These are phyloP conservation scores for Rostratula benghalensis DNA, from an alignment of 2,113 vertebrate species.

Conservation along the genomic window DNA sequence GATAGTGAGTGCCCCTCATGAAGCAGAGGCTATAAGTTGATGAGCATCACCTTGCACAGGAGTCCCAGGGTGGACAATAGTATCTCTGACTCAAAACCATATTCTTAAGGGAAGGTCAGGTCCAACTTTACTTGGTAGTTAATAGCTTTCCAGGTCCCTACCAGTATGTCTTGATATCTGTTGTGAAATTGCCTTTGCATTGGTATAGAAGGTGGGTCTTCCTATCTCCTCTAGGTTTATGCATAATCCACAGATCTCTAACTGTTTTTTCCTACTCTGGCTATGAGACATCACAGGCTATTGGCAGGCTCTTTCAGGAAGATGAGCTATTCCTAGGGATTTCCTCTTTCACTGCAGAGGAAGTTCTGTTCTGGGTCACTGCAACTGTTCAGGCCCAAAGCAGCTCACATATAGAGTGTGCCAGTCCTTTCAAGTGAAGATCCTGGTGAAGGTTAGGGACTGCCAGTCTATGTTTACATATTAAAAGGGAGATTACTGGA, in stretches of 20 bases:
- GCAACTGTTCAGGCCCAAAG: not conserved
- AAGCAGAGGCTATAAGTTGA: not conserved
- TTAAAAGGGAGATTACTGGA: not conserved
- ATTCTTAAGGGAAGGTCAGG: not conserved
- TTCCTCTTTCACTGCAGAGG: not conserved
- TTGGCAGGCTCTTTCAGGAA: not conserved
- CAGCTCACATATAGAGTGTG: not conserved
- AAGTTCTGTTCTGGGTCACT: not conserved
- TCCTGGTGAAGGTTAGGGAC: not conserved
- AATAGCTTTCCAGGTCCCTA: not conserved
- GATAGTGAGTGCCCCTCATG: not conserved
- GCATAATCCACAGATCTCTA: not conserved
- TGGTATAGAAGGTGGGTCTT: not conserved
- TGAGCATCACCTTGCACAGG: not conserved
- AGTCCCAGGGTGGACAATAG: not conserved
- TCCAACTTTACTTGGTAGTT: not conserved
- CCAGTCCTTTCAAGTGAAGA: not conserved
- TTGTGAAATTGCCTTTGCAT: not conserved
- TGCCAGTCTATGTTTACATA: not conserved
- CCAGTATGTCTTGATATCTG: not conserved
- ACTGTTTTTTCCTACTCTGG: not conserved
- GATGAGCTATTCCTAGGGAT: not conserved
- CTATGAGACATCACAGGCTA: not conserved
- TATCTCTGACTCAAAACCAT: not conserved
- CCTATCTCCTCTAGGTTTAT: not conserved